Conservation (phyloP, 2,113 vertebrate species). For the Candoia aspera region DNA sequence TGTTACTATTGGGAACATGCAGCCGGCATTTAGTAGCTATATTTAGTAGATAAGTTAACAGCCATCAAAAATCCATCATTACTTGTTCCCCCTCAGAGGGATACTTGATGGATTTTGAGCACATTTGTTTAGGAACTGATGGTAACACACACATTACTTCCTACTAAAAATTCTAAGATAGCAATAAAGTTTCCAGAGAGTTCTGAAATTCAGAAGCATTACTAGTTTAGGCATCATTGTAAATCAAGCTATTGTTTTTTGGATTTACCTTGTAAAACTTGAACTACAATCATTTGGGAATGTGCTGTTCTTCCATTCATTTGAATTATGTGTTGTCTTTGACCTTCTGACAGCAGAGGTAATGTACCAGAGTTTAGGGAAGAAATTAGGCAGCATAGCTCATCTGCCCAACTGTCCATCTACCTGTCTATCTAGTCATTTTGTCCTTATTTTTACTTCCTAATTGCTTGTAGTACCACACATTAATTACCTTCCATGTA, state of each 20-base stretch:
- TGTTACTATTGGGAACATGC: not conserved
- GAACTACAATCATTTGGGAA: not conserved
- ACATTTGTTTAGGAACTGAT: not conserved
- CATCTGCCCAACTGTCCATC: slow-evolving; percentile 11
- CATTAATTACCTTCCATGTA: slow-evolving; percentile 46
- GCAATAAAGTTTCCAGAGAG: not conserved
- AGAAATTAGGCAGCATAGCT: slow-evolving; percentile 15
- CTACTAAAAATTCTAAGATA: not conserved
- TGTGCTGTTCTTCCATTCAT: not conserved
- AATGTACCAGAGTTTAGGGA: slow-evolving; percentile 5
- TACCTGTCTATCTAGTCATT: slow-evolving; percentile 16
- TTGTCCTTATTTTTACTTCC: slow-evolving; percentile 20
- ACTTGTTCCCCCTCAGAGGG: not conserved
- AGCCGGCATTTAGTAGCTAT: not conserved
- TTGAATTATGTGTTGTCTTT: slow-evolving; percentile 32
- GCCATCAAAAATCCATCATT: not conserved
- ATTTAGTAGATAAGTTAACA: not conserved
- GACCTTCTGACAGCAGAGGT: slow-evolving; percentile 2
- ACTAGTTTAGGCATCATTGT: not conserved
- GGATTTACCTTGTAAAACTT: not conserved
- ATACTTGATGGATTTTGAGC: not conserved
- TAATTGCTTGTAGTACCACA: slow-evolving; percentile 48
- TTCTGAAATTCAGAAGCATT: slow-evolving; percentile 14
- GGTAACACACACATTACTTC: not conserved
- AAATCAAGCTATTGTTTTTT: not conserved